Evolutionary conservation across 1,140 invertebrate genomes (phyloP).

Genomic region (Uloborus diversus): DNA sequence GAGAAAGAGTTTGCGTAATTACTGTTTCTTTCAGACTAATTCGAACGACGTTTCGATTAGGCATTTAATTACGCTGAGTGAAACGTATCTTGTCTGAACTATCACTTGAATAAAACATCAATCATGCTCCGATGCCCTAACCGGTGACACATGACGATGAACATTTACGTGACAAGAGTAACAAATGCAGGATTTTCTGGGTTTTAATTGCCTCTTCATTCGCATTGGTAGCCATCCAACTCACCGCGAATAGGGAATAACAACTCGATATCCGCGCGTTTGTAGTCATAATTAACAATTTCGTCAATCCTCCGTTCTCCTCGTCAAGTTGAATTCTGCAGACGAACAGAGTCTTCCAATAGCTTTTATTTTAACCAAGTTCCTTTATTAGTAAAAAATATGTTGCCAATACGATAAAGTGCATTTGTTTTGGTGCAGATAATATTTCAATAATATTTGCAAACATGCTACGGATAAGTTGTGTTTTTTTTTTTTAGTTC

Average conservation of each 20-base stretch:
- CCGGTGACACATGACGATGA: slow-evolving; percentile 44
- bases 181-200: slow-evolving; percentile 14
- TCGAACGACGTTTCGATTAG: slow-evolving; percentile 12
- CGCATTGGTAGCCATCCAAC: not conserved
- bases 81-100: slow-evolving; percentile 30
- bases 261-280: slow-evolving; percentile 1
- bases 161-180: slow-evolving; percentile 35
- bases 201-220: slow-evolving; percentile 25
- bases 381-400: too few relatives aligned
- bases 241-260: slow-evolving; percentile 3
- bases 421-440: too few relatives aligned
- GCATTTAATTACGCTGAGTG: slow-evolving; percentile 43
- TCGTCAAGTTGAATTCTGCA: too few relatives aligned
- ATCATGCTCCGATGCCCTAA: slow-evolving; percentile 39
- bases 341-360: too few relatives aligned
- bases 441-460: too few relatives aligned
- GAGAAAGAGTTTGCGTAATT: slow-evolving; percentile 11
- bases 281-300: not conserved
- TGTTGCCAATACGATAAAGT: too few relatives aligned
- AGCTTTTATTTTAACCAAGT: too few relatives aligned
- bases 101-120: slow-evolving; percentile 50
- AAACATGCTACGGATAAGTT: too few relatives aligned
- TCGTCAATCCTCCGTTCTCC: too few relatives aligned
- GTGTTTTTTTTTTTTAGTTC: too few relatives aligned
- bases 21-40: slow-evolving; percentile 1